Conservation (phyloP, 2,888 invertebrate species). For the Caenorhabditis sp. region DNA sequence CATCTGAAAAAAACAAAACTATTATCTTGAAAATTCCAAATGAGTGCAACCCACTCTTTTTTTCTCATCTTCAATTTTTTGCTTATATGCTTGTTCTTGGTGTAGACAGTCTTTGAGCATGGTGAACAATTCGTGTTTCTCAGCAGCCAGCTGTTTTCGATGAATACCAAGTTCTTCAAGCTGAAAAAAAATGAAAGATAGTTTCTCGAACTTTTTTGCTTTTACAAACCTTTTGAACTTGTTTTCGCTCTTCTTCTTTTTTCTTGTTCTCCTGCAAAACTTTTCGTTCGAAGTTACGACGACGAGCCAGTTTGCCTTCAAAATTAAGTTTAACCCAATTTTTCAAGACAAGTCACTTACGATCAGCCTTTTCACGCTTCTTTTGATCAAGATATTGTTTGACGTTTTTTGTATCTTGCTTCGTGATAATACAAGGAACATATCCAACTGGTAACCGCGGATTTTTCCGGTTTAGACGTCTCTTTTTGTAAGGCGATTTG, state of each 20-base stretch:
- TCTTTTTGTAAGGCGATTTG: not conserved
- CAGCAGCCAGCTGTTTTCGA: not conserved
- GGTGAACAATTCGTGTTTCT: not conserved
- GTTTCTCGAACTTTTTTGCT: not conserved
- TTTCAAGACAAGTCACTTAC: not conserved
- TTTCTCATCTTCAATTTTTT: constrained; percentile 1
- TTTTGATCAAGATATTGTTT: not conserved
- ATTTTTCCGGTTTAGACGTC: not conserved
- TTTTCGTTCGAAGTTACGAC: not conserved
- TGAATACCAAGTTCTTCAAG: not conserved
- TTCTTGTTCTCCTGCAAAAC: not conserved
- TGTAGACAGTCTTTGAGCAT: not conserved
- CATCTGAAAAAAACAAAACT: not conserved
- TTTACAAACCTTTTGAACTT: not conserved
- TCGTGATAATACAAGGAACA: not conserved
- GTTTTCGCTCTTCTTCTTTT: not conserved
- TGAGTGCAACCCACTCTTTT: not conserved
- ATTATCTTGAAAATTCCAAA: not conserved
- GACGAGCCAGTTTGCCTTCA: not conserved
- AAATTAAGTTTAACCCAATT: not conserved
- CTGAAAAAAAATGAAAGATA: not conserved
- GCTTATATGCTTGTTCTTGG: not conserved
- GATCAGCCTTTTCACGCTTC: not conserved
- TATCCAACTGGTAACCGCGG: not conserved
- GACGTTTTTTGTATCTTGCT: not conserved